phyloP scores from a whole-genome alignment of 2,888 invertebrate genomes.

The Dasysyrphus albostriatus region DNA sequence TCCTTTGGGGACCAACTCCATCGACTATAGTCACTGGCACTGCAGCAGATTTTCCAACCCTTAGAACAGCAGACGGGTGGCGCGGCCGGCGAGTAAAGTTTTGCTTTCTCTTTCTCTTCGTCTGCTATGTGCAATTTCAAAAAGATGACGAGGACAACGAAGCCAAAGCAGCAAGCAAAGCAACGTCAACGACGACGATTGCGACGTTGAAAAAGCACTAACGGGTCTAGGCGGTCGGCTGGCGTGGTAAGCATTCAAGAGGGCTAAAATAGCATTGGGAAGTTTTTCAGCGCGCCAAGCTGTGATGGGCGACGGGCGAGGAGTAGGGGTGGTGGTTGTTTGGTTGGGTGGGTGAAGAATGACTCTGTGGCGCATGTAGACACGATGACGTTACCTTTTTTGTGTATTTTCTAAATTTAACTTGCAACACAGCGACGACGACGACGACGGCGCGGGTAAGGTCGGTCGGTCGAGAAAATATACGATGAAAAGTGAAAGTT shows the following conservation, averaged over 20 bases:
- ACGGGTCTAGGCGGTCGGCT: conserved; percentile 34
- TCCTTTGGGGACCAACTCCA: conserved; percentile 29
- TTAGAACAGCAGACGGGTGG: neutral
- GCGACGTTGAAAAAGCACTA: conserved; percentile 30
- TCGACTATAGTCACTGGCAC: conserved; percentile 21
- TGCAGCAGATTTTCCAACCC: conserved; percentile 72
- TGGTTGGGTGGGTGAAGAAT: conserved; percentile 42
- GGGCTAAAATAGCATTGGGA: conserved; percentile 40
- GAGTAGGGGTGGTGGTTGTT: neutral
- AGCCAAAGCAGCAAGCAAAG: neutral
- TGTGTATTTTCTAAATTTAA: conserved; percentile 71
- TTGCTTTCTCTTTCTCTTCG: conserved; percentile 41
- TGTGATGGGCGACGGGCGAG: neutral
- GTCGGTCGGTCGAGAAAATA: conserved; percentile 1
- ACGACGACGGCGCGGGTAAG: conserved; percentile 37
- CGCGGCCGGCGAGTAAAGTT: conserved; percentile 29
- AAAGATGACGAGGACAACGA: conserved; percentile 36
- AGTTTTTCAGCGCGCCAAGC: conserved; percentile 31
- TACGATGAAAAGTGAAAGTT: conserved; percentile 68
- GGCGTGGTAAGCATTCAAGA: conserved; percentile 4
- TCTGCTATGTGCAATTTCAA: conserved; percentile 38
- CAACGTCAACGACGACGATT: conserved; percentile 19
- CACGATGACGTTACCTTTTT: conserved; percentile 73
- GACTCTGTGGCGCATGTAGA: conserved; percentile 73
- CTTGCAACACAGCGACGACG: conserved; percentile 51